Evolutionary conservation across 2,888 invertebrate genomes (phyloP).

Genomic region (Trachelus stipa): DNA sequence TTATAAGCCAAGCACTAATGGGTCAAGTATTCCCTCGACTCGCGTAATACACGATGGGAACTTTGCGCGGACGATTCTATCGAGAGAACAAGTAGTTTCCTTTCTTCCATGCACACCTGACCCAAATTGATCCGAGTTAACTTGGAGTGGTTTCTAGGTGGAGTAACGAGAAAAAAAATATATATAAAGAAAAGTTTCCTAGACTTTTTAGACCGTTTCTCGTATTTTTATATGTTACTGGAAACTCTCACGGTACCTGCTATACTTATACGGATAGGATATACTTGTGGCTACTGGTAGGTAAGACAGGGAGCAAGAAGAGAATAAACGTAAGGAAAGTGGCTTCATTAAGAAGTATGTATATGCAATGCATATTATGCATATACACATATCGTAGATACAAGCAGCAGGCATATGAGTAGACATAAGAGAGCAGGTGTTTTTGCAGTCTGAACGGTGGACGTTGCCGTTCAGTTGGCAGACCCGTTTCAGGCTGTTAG

Average conservation of each 20-base stretch:
- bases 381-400: background rate
- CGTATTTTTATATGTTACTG: background rate
- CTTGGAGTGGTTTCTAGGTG: background rate
- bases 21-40: constrained; percentile 17
- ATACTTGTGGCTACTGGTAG: background rate
- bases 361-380: too few relatives aligned
- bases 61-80: background rate
- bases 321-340: background rate
- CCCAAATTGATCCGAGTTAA: background rate
- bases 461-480: constrained; percentile 39
- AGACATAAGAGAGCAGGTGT: constrained; percentile 45
- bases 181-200: background rate
- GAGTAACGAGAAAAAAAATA: background rate
- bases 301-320: background rate
- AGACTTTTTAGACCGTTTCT: background rate
- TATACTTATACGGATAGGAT: background rate
- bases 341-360: background rate
- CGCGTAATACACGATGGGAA: background rate
- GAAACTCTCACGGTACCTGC: background rate
- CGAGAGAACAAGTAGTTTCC: background rate
- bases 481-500: constrained; percentile 54
- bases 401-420: background rate
- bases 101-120: background rate
- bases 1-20: constrained; percentile 22
- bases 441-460: constrained; percentile 42